These are phyloP conservation scores for Capreolus pygargus DNA, from an alignment of 2,113 vertebrate species.

Conservation along the genomic window DNA sequence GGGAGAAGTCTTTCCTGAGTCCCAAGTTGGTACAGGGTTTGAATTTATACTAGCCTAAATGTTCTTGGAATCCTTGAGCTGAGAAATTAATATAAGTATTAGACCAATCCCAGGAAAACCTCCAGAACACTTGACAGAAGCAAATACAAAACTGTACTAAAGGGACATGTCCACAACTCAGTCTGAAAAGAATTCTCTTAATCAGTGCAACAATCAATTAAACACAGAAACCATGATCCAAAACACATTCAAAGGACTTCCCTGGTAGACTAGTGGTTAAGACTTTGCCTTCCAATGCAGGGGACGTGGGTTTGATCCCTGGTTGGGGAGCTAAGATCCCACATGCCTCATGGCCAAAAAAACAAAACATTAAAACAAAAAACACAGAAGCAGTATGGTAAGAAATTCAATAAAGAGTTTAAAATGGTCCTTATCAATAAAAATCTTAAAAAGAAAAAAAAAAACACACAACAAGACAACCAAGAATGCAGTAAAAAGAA, in stretches of 20 bases:
- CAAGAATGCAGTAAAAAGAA: neutral
- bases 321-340: neutral
- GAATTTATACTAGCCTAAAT: neutral
- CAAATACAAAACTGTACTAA: neutral
- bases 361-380: neutral
- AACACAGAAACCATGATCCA: neutral
- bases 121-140: neutral
- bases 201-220: neutral
- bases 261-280: neutral
- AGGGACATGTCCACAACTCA: neutral
- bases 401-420: neutral
- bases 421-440: neutral
- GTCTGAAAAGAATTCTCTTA: neutral
- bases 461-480: neutral
- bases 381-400: neutral
- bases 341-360: neutral
- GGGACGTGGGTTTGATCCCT: neutral
- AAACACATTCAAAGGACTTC: neutral
- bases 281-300: neutral
- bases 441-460: neutral
- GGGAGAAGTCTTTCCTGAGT: neutral
- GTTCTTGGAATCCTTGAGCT: neutral
- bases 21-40: neutral
- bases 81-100: neutral
- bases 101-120: neutral